Base-by-base conservation (phyloP, 2,797 vertebrate genomes). In the Rhinella marina region DNA sequence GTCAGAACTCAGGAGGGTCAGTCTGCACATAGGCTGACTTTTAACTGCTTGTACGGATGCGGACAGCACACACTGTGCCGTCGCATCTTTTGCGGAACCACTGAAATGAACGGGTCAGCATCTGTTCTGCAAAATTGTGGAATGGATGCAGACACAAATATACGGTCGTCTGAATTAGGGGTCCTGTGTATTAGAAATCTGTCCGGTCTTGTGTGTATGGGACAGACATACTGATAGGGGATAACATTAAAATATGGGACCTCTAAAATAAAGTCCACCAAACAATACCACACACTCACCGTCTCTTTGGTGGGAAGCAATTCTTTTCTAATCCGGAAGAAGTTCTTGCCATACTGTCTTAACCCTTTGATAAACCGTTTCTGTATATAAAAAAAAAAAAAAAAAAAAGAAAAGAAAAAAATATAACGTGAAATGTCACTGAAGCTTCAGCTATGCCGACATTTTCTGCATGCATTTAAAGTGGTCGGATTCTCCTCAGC, bases 301-400 rank as follows among this genome's bases (percentile, higher is more conserved):
- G 98, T 99, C 94, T 99, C 98, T 96, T 99, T 99, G 96, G 96
- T 99, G 91, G 98, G 98, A 90, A 99, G 97, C 92, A 99, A 95
- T 93, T 99, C 98, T 95, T 99, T 99, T 91, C 98, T 96, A 94
- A 99, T 99, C 95, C 98, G 96, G 96, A 99, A 99, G 96, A 99
- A 99, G 97, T 99, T 99, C 96, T 99, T 99, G 92, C 98, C 98
- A 91, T 99, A 99, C 93, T 99, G 98, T 92, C 98, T 94, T 91
- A 99, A 94, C 54, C 98, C 98, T 94, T 99, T 99, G 94, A 99
- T 98, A 94, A 99, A 99, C 91, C 98, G 97, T 92, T 99, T 99
- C 98, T 99, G 92, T 11, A 90, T 90, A 82, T 89, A 91, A 93
- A 90, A 91, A 85, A 90, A 91, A 89, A 86, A 92, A 91, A 0